A percentile compares a stretch with the other conserved stretches of the same genome.
Evolutionary conservation across 2,113 vertebrate genomes (phyloP).

Genomic region (Cryptomyrus ogoouensis): DNA sequence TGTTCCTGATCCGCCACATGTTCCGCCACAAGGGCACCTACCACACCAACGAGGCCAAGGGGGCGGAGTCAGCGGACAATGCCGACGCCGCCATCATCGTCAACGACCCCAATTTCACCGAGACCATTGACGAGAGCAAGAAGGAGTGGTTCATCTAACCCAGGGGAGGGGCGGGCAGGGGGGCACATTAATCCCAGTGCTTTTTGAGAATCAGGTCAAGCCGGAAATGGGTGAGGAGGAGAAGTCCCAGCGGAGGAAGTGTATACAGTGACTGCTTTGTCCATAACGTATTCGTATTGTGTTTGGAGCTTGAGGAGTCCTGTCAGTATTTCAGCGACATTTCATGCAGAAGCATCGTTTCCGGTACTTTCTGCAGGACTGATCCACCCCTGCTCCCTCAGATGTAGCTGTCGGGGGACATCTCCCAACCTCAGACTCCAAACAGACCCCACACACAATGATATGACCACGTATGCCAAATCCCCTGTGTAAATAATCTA

Average conservation of each 20-base stretch:
- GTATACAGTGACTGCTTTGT: conserved; percentile 45
- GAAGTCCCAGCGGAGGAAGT: conserved; percentile 32
- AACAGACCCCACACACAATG: not conserved
- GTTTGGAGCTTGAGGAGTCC: conserved; percentile 57
- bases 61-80: conserved; percentile 86
- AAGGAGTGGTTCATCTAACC: conserved; percentile 94
- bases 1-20: conserved; percentile 91
- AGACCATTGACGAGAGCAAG: conserved; percentile 97
- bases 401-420: not conserved
- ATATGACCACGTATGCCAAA: not conserved
- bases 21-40: conserved; percentile 98
- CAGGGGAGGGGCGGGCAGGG: not conserved
- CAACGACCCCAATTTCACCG: conserved; percentile 97
- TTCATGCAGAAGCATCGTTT: not conserved
- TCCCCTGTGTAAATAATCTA: not conserved
- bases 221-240: conserved; percentile 34
- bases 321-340: conserved; percentile 45
- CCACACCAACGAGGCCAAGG: conserved; percentile 96
- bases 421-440: not conserved
- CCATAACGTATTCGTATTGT: conserved; percentile 51
- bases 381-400: no score
- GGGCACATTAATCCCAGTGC: conserved; percentile 37
- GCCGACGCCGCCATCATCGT: conserved; percentile 93
- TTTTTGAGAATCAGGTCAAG: conserved; percentile 56
- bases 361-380: not conserved